Evolutionary conservation across 1,140 invertebrate species (phyloP).

Genomic region (Sipha flava): DNA sequence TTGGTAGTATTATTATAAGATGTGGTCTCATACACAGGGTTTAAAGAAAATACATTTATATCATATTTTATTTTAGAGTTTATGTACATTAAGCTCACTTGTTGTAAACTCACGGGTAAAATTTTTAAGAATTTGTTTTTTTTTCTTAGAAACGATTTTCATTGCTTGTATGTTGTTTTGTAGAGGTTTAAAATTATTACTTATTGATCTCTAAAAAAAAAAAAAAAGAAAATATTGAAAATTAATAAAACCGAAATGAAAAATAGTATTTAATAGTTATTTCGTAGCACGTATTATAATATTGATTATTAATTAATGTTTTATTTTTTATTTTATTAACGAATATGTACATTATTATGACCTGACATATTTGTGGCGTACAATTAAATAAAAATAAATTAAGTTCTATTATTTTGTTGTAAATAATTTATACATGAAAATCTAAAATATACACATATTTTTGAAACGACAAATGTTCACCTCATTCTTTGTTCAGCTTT

Average conservation of each 20-base stretch:
- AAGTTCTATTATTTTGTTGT: no score
- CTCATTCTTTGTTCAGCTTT: background rate
- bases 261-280: background rate
- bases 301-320: background rate
- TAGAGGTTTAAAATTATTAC: constrained; percentile 28
- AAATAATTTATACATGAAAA: no score
- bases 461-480: background rate
- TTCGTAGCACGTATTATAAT: background rate
- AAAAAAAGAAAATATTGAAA: constrained; percentile 13
- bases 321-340: background rate
- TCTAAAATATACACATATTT: background rate
- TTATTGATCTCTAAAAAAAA: constrained; percentile 23
- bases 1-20: constrained; percentile 27
- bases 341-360: background rate
- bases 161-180: constrained; percentile 18
- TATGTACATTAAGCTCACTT: constrained; percentile 24
- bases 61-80: constrained; percentile 30
- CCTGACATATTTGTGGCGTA: background rate
- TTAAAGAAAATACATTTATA: constrained; percentile 22
- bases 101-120: constrained; percentile 29
- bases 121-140: constrained; percentile 23
- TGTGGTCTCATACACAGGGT: constrained; percentile 22
- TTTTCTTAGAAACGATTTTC: constrained; percentile 22
- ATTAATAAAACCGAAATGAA: background rate
- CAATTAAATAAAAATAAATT: no score